Conservation (phyloP, 1,140 invertebrate species). For the Periplaneta americana region DNA sequence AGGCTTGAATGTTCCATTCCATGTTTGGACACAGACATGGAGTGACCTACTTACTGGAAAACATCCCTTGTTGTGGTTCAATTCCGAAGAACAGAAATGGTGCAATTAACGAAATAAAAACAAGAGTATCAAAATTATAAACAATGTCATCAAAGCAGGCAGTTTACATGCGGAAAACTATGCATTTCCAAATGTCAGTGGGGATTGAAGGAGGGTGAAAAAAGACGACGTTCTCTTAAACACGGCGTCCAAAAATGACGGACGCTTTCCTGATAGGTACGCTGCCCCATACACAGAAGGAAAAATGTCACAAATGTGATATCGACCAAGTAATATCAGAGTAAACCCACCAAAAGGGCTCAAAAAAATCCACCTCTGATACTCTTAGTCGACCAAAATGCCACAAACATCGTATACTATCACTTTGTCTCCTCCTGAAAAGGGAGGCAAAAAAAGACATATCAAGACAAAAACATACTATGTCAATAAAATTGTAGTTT, state of each 20-base stretch:
- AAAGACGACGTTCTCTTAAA: constrained; percentile 35
- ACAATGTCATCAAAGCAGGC: constrained; percentile 25
- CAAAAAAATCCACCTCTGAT: constrained; percentile 19
- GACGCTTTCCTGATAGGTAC: constrained; percentile 46
- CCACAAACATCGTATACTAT: constrained; percentile 16
- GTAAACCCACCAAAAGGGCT: constrained; percentile 14
- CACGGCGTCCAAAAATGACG: constrained; percentile 53
- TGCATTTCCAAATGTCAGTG: constrained; percentile 17
- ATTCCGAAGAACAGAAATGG: constrained; percentile 65
- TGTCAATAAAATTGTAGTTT: constrained; percentile 15
- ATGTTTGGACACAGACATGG: constrained; percentile 13
- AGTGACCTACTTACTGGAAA: constrained; percentile 70
- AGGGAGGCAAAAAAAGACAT: constrained; percentile 21
- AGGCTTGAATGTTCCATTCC: constrained; percentile 4
- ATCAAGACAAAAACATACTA: constrained; percentile 21
- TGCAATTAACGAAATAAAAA: constrained; percentile 59
- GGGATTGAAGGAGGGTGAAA: constrained; percentile 44
- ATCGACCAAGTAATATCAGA: constrained; percentile 20
- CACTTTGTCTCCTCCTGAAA: constrained; percentile 15
- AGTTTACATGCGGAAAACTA: constrained; percentile 24
- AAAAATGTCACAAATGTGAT: constrained; percentile 55
- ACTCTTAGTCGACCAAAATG: constrained; percentile 18
- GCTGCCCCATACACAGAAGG: constrained; percentile 62
- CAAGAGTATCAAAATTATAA: constrained; percentile 23
- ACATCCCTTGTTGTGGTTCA: constrained; percentile 64